Percentiles rank a stretch among this genome's conserved stretches.
phyloP scores from a whole-genome alignment of 2,113 vertebrate species.

The Pteropus alecto region DNA sequence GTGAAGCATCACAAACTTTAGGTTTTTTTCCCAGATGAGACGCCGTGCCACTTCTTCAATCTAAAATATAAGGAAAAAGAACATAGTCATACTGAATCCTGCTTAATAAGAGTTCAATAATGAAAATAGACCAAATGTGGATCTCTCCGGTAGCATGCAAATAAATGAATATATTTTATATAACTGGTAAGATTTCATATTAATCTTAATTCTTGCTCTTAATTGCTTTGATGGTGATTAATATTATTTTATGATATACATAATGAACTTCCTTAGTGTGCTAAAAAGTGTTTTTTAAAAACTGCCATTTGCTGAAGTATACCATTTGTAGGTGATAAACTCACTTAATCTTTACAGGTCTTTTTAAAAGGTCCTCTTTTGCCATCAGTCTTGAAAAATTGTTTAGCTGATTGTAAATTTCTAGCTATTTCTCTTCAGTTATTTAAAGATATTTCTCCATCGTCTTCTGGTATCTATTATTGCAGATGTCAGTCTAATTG shows the following conservation, averaged over 20 bases:
- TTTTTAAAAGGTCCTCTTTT: neutral
- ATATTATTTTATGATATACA: neutral
- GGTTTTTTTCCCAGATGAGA: conserved; percentile 88
- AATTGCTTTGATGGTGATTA: neutral
- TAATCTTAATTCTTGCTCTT: neutral
- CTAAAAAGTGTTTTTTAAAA: neutral
- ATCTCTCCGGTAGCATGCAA: neutral
- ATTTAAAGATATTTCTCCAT: conserved; percentile 2
- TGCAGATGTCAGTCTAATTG: neutral
- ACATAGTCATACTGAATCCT: neutral
- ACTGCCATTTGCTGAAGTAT: neutral
- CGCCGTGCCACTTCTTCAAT: conserved; percentile 81
- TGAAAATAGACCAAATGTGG: neutral
- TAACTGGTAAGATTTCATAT: neutral
- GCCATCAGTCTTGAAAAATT: neutral
- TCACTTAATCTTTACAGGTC: neutral
- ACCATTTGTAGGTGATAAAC: neutral
- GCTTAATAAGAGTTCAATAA: neutral
- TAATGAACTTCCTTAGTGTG: neutral
- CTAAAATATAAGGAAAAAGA: conserved; percentile 72
- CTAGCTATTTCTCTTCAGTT: neutral
- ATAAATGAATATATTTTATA: neutral
- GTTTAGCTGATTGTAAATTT: neutral
- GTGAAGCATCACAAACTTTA: conserved; percentile 83
- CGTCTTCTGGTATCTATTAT: neutral